phyloP scores from a whole-genome alignment of 1,140 invertebrate species.

The Ganaspis sp. region DNA sequence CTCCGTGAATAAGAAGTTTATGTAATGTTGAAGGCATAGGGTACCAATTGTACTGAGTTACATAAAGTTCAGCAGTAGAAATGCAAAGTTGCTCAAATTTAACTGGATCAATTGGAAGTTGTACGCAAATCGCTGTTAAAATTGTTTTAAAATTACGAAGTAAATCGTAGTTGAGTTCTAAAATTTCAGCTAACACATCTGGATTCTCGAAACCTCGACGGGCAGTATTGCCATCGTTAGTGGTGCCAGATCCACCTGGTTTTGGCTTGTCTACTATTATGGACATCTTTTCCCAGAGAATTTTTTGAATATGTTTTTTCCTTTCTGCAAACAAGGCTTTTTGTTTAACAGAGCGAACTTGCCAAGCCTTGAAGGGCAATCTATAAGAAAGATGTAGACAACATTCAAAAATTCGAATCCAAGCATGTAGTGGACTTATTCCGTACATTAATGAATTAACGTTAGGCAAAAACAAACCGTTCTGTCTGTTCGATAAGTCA shows the following conservation, averaged over 20 bases:
- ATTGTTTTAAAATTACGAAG: conserved; percentile 1
- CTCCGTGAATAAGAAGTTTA: not conserved
- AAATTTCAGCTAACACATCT: no score
- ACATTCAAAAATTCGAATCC: not conserved
- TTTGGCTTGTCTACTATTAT: no score
- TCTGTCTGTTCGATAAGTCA: not conserved
- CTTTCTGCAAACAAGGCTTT: not conserved
- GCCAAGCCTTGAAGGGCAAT: not conserved
- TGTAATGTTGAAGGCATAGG: not conserved
- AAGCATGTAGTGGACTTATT: not conserved
- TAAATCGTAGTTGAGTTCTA: no score
- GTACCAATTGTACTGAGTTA: not conserved
- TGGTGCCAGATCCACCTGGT: no score
- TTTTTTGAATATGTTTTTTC: not conserved
- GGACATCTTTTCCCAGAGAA: no score
- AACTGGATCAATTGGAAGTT: not conserved
- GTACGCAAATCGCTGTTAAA: not conserved
- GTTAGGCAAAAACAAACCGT: not conserved
- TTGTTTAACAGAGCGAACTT: not conserved
- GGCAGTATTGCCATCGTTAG: no score
- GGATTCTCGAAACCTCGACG: no score
- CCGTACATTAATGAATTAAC: not conserved
- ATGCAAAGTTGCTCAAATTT: no score
- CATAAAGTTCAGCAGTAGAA: not conserved
- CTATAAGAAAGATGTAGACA: not conserved